These are phyloP conservation scores for Theretra japonica DNA, from an alignment of 2,888 invertebrate genomes.

Conservation along the genomic window DNA sequence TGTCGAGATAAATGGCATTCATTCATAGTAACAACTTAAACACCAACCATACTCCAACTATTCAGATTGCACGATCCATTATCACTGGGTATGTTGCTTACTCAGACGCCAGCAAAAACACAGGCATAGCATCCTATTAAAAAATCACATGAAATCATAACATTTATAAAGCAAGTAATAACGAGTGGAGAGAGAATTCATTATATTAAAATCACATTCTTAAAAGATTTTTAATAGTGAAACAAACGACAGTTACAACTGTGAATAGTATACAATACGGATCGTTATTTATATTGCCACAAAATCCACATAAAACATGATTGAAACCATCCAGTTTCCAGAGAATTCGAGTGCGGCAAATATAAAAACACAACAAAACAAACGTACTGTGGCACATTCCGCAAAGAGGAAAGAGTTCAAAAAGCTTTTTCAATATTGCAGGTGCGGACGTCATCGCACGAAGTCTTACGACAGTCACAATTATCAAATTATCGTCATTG, in stretches of 20 bases:
- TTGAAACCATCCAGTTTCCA: background rate
- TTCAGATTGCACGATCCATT: too few species aligned
- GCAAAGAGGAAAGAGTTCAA: background rate
- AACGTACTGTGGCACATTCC: background rate
- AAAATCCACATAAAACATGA: background rate
- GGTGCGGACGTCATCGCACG: conserved; percentile 31
- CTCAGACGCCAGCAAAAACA: too few species aligned
- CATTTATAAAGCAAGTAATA: too few species aligned
- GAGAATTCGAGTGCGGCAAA: background rate
- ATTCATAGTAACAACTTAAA: too few species aligned
- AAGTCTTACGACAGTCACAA: conserved; percentile 66
- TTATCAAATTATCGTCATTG: conserved; percentile 77
- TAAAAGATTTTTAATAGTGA: too few species aligned
- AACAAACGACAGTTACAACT: too few species aligned
- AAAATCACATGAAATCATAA: too few species aligned
- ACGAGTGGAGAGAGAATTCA: too few species aligned
- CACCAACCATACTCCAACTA: too few species aligned
- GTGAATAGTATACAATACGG: background rate
- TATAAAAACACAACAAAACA: background rate
- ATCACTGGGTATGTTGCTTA: too few species aligned
- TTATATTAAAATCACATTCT: background rate
- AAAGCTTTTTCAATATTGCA: conserved; percentile 32
- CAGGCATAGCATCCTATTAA: too few species aligned
- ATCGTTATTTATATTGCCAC: conserved; percentile 6
- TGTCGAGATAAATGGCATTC: too few species aligned